These are phyloP conservation scores for Lepidurus apus DNA, from an alignment of 1,140 invertebrate genomes.

Conservation along the genomic window DNA sequence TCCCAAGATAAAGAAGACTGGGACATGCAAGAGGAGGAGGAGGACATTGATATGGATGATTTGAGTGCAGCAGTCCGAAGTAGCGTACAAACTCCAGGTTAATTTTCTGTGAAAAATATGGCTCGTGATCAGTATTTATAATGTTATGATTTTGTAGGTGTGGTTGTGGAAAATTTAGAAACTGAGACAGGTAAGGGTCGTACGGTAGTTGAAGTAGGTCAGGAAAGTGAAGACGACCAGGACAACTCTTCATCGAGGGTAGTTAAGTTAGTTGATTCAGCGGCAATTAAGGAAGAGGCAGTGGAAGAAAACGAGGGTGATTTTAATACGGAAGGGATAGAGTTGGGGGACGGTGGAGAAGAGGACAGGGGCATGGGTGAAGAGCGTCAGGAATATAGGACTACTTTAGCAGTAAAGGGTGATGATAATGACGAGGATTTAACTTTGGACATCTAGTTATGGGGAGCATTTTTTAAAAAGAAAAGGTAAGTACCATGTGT, in stretches of 20 bases:
- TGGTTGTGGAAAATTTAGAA: not conserved
- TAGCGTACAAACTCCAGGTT: not conserved
- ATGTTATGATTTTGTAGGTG: not conserved
- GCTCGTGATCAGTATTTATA: not conserved
- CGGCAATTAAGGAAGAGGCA: not conserved
- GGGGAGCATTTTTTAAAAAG: not conserved
- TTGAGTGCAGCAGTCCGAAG: not conserved
- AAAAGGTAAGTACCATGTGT: not conserved
- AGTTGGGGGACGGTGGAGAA: not conserved
- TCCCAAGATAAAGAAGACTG: not conserved
- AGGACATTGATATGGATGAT: not conserved
- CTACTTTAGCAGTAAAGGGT: not conserved
- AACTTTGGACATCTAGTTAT: not conserved
- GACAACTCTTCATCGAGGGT: not conserved
- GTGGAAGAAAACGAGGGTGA: not conserved
- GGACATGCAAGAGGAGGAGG: not conserved
- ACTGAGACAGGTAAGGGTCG: not conserved
- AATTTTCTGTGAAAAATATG: not conserved
- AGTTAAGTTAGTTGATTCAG: not conserved
- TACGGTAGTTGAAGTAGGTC: not conserved
- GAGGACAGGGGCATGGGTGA: not conserved
- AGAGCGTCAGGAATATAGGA: not conserved
- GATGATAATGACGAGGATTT: not conserved
- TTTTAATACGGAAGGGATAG: not conserved
- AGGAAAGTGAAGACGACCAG: not conserved